Evolutionary conservation across 2,113 vertebrate species (phyloP), one percentile per base, ranked within the genome.

Genomic region (Corydoras sp.): DNA sequence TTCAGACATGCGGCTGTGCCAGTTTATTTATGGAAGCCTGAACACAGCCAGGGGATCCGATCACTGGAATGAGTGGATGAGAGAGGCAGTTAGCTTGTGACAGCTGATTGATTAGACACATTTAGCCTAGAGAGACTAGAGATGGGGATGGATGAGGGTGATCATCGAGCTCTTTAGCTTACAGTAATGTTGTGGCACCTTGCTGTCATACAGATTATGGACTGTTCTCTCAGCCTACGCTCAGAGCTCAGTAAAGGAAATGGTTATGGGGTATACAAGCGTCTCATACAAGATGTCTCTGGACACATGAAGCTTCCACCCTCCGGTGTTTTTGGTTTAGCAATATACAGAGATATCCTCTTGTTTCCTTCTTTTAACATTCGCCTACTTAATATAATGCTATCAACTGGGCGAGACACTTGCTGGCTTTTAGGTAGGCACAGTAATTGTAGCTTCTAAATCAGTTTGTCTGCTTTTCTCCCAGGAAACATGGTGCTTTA

Each of bases 381-480:
- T 53, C 49, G 7, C 49, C 51, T 2, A 1, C 13, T 53, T 53
- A 49, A 70, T 14, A 67, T 18, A 55, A 62, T n/a, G 12, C 48
- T 69, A 48, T 72, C 12, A 24, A 29, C 64, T 72, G 54, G 69
- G 72, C 69, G 65, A 60, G 73, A 72, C 61, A 78, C 75, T 75
- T 72, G 51, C 48, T 50, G 62, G 68, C 65, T 65, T 68, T 78
- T 59, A 55, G 59, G 65, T 68, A 54, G 13, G 50, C 9, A 11
- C 8, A 8, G 53, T 79, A 79, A 79, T 79, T 72, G 69, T 32
- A 72, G 77, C 58, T 69, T 79, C 75, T 43, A 65, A 75, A 69
- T 9, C 12, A 11, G 6, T 64, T 61, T 15, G 60, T 58, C 60
- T 62, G 59, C 64, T 69, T 62, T 68, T 55, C 67, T 59, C 49